Conservation (phyloP, 2,888 invertebrate species). For the Xylota segnis region DNA sequence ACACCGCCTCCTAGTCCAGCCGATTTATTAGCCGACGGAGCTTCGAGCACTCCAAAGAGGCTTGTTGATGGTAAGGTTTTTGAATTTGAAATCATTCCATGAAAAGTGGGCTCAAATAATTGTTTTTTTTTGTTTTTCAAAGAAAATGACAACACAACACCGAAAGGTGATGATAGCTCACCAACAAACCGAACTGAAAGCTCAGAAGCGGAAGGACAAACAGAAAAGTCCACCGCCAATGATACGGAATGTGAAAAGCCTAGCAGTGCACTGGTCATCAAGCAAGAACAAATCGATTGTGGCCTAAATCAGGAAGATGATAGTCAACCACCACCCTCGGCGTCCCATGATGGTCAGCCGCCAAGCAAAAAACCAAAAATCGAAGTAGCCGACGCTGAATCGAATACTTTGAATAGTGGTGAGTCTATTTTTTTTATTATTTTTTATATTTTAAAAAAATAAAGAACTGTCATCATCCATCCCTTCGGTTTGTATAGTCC, state of each 20-base stretch:
- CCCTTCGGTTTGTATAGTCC: neutral
- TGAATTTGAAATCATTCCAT: neutral
- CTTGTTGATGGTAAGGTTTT: constrained; percentile 86
- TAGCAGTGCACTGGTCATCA: constrained; percentile 78
- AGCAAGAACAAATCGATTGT: constrained; percentile 79
- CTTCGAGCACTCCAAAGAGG: constrained; percentile 91
- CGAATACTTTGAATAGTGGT: constrained; percentile 96
- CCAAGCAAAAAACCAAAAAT: constrained; percentile 90
- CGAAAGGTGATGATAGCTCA: constrained; percentile 84
- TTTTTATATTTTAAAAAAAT: too few relatives aligned
- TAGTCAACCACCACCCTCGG: constrained; percentile 59
- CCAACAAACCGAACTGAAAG: constrained; percentile 69
- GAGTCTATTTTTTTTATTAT: constrained; percentile 84
- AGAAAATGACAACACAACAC: constrained; percentile 87
- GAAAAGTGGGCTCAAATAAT: neutral
- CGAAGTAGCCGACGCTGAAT: constrained; percentile 94
- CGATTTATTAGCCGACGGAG: constrained; percentile 91
- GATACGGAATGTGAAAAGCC: constrained; percentile 71
- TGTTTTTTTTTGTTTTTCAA: constrained; percentile 26
- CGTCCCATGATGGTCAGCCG: constrained; percentile 82
- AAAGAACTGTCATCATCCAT: neutral
- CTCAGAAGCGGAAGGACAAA: constrained; percentile 49
- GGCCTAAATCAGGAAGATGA: constrained; percentile 70
- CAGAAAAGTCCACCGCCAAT: constrained; percentile 85
- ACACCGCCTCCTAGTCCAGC: constrained; percentile 91